A percentile compares a stretch with the other conserved stretches of the same genome.
phyloP scores from a whole-genome alignment of 2,113 vertebrate species.

The Phocoena phocoena region DNA sequence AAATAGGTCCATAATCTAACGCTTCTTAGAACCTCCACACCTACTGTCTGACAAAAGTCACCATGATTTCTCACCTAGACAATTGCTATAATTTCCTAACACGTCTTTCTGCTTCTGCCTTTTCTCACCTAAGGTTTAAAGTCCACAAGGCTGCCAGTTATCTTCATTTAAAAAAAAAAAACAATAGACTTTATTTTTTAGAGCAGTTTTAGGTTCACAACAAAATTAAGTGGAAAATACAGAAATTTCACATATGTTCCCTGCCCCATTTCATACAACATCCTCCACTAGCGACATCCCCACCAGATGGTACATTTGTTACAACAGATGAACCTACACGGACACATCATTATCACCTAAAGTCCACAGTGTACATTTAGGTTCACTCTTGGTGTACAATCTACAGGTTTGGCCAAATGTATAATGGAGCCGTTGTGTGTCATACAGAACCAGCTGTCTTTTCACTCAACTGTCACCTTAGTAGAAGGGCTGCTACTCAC shows the following conservation, averaged over 20 bases:
- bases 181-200: neutral
- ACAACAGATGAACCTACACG: too few relatives aligned
- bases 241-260: neutral
- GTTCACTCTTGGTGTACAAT: neutral
- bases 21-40: neutral
- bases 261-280: too few relatives aligned
- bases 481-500: rapidly evolving
- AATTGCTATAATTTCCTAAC: too few relatives aligned
- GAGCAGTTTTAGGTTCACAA: neutral
- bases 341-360: too few relatives aligned
- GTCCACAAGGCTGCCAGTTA: too few relatives aligned
- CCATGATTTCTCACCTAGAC: neutral
- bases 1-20: neutral
- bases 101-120: neutral
- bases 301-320: too few relatives aligned
- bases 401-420: neutral
- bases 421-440: neutral
- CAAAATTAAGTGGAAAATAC: neutral
- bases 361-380: too few relatives aligned
- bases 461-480: neutral
- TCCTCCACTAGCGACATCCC: too few relatives aligned
- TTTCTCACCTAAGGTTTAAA: neutral
- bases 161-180: neutral
- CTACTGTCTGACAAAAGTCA: neutral
- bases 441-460: neutral